These are phyloP conservation scores for Eilema griseolum DNA, from an alignment of 2,888 invertebrate species.

Conservation along the genomic window DNA sequence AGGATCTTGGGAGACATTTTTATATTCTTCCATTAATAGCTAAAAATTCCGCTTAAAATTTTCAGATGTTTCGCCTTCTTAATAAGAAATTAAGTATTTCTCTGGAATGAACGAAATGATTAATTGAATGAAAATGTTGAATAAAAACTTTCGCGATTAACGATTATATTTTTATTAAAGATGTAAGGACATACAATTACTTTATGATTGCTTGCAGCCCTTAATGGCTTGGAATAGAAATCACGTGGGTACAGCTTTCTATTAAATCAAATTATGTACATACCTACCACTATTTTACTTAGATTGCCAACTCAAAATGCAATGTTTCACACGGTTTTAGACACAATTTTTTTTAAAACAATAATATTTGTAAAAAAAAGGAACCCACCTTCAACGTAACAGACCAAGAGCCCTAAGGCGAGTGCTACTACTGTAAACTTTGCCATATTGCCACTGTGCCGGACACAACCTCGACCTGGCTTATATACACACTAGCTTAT, in stretches of 20 bases:
- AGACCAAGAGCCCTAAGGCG: constrained; percentile 72
- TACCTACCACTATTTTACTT: not conserved
- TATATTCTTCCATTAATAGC: no score
- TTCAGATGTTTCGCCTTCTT: not conserved
- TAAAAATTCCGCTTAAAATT: not conserved
- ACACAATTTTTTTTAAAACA: no score
- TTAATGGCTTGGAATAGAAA: no score
- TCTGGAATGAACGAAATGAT: not conserved
- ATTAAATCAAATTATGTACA: not conserved
- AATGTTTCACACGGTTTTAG: not conserved
- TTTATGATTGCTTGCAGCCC: no score
- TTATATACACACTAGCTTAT: constrained; percentile 72
- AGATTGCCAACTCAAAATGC: not conserved
- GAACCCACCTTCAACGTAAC: constrained; percentile 71
- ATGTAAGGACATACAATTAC: no score
- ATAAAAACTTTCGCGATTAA: not conserved
- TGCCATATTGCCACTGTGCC: constrained; percentile 66
- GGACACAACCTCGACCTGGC: constrained; percentile 46
- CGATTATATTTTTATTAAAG: not conserved
- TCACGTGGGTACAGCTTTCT: not conserved
- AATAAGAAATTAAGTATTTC: not conserved
- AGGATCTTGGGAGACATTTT: not conserved
- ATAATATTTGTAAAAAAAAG: constrained; percentile 35
- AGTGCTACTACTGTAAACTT: constrained; percentile 69
- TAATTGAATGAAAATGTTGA: not conserved